These are phyloP conservation scores for Podocnemis expansa DNA, from an alignment of 2,113 vertebrate species.

Conservation along the genomic window DNA sequence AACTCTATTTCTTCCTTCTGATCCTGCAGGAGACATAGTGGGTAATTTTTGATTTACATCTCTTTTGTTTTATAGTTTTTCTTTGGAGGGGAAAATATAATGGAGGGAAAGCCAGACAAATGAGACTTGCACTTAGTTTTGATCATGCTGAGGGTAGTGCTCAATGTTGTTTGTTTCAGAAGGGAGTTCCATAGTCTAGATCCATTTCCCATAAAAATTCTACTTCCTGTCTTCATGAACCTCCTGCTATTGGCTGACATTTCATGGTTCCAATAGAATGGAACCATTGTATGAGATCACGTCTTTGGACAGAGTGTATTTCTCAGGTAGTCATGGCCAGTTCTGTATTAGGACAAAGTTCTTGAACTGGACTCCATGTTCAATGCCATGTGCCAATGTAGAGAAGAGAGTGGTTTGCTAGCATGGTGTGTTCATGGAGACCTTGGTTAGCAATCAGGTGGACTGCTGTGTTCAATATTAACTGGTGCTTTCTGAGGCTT, in stretches of 20 bases:
- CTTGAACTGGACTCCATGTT: background rate
- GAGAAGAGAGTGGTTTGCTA: background rate
- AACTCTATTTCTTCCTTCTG: background rate
- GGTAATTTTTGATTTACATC: background rate
- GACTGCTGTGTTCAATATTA: background rate
- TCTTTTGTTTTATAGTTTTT: background rate
- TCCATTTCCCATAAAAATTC: rapidly evolving
- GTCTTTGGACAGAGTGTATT: background rate
- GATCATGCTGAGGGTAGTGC: background rate
- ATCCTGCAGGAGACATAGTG: background rate
- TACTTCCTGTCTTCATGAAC: rapidly evolving
- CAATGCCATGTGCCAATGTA: background rate
- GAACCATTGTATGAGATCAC: background rate
- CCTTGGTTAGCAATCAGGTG: too few relatives aligned
- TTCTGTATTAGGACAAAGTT: background rate
- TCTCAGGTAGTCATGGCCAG: background rate
- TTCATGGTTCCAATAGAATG: rapidly evolving
- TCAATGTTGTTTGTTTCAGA: background rate
- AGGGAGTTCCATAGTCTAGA: rapidly evolving
- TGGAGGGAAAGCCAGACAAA: background rate
- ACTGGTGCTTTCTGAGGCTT: background rate
- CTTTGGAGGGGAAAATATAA: background rate
- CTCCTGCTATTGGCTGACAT: background rate
- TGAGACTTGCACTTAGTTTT: background rate
- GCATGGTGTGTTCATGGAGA: background rate